phyloP scores from a whole-genome alignment of 1,140 invertebrate genomes.

The Pentalonia nigronervosa region DNA sequence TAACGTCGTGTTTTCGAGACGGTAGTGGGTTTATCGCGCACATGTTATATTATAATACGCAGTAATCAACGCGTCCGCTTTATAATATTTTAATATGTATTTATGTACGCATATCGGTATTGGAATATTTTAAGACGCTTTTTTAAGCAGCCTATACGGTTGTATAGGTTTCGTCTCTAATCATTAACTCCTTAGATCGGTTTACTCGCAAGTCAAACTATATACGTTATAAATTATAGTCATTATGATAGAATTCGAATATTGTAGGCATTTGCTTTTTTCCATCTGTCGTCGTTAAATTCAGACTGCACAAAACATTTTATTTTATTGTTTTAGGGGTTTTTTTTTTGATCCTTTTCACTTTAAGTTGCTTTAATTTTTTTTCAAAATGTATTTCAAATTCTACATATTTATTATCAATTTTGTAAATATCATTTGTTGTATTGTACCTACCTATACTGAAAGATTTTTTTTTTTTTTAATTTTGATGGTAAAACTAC shows the following conservation, averaged over 20 bases:
- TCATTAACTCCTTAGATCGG: not conserved
- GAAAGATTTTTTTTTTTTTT: too few relatives aligned
- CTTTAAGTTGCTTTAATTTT: too few relatives aligned
- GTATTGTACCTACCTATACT: not conserved
- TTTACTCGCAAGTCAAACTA: not conserved
- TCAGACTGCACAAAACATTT: not conserved
- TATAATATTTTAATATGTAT: not conserved
- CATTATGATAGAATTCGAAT: not conserved
- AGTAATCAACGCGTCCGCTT: not conserved
- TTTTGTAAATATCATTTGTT: not conserved
- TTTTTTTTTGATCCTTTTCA: too few relatives aligned
- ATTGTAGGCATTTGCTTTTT: not conserved
- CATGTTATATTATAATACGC: not conserved
- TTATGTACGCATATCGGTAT: not conserved
- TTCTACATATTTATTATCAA: not conserved
- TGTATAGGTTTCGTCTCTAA: not conserved
- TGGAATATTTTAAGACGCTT: not conserved
- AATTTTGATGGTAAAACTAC: too few relatives aligned
- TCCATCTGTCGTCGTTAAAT: not conserved
- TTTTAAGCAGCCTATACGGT: not conserved
- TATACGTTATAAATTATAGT: not conserved
- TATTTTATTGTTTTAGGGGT: too few relatives aligned
- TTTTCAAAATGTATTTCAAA: too few relatives aligned
- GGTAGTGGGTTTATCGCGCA: not conserved
- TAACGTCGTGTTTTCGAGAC: slow-evolving; percentile 10